Evolutionary conservation across 2,888 invertebrate genomes (phyloP).

Genomic region (Sphecodes monilicornis): DNA sequence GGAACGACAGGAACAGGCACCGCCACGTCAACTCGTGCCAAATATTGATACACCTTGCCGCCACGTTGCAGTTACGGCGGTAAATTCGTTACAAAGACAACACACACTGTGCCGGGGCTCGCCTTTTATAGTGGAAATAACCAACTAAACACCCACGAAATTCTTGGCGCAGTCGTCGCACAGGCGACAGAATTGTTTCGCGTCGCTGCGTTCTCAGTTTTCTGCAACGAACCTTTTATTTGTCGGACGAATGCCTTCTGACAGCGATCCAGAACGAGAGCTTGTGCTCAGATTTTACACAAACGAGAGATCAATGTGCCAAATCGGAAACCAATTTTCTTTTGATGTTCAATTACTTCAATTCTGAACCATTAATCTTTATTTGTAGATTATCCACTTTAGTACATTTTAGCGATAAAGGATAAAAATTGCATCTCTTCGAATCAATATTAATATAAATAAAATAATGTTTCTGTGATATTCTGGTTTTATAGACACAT

Average conservation of each 20-base stretch:
- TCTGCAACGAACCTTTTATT: conserved; percentile 12
- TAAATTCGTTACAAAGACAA: conserved; percentile 28
- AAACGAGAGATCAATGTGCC: neutral
- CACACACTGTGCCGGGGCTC: conserved; percentile 4
- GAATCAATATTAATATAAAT: no score
- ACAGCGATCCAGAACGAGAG: neutral
- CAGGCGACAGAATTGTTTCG: conserved; percentile 8
- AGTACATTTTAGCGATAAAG: no score
- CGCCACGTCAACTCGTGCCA: conserved; percentile 56
- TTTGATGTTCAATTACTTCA: neutral
- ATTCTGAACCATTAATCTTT: neutral
- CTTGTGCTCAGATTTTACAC: neutral
- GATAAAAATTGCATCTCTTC: no score
- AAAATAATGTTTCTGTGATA: no score
- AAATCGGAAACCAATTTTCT: neutral
- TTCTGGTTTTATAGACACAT: no score
- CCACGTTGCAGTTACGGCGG: conserved; percentile 39
- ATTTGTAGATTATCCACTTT: neutral
- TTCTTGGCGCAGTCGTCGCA: conserved; percentile 38
- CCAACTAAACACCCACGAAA: conserved; percentile 38
- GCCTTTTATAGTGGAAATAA: conserved; percentile 33
- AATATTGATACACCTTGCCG: conserved; percentile 63
- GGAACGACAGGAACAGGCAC: conserved; percentile 47
- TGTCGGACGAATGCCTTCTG: conserved; percentile 6
- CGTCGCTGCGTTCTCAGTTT: neutral